A percentile compares a stretch with the other conserved stretches of the same genome.
These are phyloP conservation scores for Capra hircus DNA, from an alignment of 2,113 vertebrate species.

Conservation along the genomic window DNA sequence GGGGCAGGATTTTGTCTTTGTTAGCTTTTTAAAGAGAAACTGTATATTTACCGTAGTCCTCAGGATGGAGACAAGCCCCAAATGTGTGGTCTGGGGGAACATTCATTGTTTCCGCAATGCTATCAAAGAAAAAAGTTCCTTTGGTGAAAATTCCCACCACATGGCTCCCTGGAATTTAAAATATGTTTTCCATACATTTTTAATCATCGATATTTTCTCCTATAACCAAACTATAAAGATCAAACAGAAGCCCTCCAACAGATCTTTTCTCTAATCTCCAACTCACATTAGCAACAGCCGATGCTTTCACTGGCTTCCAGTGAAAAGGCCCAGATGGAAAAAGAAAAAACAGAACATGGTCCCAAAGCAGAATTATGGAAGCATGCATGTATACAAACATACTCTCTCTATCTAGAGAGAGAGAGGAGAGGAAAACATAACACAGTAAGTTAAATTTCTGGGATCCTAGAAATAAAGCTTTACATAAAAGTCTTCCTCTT, in stretches of 20 bases:
- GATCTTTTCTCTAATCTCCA: neutral
- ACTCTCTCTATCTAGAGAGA: neutral
- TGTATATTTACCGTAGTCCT: constrained; percentile 76
- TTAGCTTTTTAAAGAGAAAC: neutral
- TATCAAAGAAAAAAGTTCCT: constrained; percentile 64
- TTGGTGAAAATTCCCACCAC: constrained; percentile 1
- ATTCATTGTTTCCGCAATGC: constrained; percentile 80
- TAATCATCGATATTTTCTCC: neutral
- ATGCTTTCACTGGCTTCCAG: neutral
- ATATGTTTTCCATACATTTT: neutral
- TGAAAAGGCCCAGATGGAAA: neutral
- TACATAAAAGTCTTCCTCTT: neutral
- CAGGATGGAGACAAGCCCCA: constrained; percentile 66
- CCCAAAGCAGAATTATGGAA: neutral
- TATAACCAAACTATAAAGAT: neutral
- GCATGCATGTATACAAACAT: neutral
- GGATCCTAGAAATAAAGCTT: neutral
- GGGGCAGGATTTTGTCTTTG: neutral
- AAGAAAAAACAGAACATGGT: neutral
- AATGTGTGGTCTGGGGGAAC: constrained; percentile 76
- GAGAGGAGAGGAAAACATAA: neutral
- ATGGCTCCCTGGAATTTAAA: neutral
- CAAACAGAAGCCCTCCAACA: neutral
- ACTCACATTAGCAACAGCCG: neutral
- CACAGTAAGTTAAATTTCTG: neutral